Conservation (phyloP, 2,888 invertebrate genomes). For the Escarpia spicata region DNA sequence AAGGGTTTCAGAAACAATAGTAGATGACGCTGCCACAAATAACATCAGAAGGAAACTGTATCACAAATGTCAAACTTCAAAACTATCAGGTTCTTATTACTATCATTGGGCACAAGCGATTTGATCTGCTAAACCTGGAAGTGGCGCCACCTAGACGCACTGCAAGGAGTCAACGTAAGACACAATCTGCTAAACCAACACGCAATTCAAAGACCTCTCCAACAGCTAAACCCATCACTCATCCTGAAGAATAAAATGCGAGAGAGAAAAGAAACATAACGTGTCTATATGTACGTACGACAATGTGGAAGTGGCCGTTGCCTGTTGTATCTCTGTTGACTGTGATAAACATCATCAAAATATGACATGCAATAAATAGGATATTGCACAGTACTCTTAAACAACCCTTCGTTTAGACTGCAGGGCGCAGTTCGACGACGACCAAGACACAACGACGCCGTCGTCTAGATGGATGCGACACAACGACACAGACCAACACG, state of each 20-base stretch:
- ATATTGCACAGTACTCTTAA: slow-evolving; percentile 13
- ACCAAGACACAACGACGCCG: no score
- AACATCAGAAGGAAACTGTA: background rate
- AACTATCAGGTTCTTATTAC: background rate
- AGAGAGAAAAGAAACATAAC: background rate
- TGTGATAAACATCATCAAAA: slow-evolving; percentile 6
- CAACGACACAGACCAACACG: background rate
- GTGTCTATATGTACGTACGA: background rate
- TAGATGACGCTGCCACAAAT: background rate
- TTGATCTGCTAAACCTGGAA: background rate
- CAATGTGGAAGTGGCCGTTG: background rate
- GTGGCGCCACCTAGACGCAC: background rate
- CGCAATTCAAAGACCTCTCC: background rate
- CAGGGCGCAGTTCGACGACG: slow-evolving; percentile 5
- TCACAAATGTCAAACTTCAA: background rate
- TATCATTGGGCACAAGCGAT: background rate
- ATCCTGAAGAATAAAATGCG: background rate
- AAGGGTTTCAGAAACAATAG: background rate
- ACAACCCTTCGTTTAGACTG: slow-evolving; percentile 13
- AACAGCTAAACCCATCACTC: background rate
- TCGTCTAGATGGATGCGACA: background rate
- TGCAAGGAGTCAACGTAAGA: background rate
- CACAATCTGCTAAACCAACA: background rate
- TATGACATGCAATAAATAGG: slow-evolving; percentile 11
- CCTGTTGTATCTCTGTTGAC: background rate